A percentile compares a stretch with the other conserved stretches of the same genome.
Conservation (phyloP, 2,888 invertebrate species). For the Ornithoptera priamus region DNA sequence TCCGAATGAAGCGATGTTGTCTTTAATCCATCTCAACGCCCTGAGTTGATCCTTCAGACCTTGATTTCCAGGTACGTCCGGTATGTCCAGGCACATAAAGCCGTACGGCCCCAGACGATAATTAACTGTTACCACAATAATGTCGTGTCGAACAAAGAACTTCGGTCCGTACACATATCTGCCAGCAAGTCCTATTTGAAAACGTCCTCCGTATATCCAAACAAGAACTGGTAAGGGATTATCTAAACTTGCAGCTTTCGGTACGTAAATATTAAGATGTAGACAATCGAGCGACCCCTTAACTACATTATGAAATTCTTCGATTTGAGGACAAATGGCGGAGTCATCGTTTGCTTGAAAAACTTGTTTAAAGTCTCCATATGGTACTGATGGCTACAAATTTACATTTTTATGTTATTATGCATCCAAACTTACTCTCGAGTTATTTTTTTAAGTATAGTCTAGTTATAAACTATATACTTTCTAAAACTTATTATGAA, state of each 20-base stretch:
- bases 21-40: slow-evolving; percentile 45
- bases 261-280: slow-evolving; percentile 81
- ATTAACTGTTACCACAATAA: slow-evolving; percentile 45
- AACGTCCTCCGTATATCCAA: slow-evolving; percentile 62
- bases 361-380: slow-evolving; percentile 43
- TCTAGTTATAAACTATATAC: too few species aligned
- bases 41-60: slow-evolving; percentile 45
- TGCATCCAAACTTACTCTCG: too few species aligned
- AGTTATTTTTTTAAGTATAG: too few species aligned
- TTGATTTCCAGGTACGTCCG: slow-evolving; percentile 47
- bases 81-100: slow-evolving; percentile 43
- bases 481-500: too few species aligned
- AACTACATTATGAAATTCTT: slow-evolving; percentile 40
- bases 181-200: slow-evolving; percentile 49
- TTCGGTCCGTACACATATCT: slow-evolving; percentile 44
- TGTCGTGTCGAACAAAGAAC: slow-evolving; percentile 39
- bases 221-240: slow-evolving; percentile 53
- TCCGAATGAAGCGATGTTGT: slow-evolving; percentile 44
- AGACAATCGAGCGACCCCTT: slow-evolving; percentile 76
- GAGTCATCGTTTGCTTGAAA: slow-evolving; percentile 49
- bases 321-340: slow-evolving; percentile 52
- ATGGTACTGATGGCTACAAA: slow-evolving; percentile 44
- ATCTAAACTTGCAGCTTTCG: slow-evolving; percentile 41
- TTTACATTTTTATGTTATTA: too few species aligned
- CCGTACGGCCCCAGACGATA: slow-evolving; percentile 46